These are phyloP conservation scores for Sthenelais limicola DNA, from an alignment of 2,888 invertebrate species.

Conservation along the genomic window DNA sequence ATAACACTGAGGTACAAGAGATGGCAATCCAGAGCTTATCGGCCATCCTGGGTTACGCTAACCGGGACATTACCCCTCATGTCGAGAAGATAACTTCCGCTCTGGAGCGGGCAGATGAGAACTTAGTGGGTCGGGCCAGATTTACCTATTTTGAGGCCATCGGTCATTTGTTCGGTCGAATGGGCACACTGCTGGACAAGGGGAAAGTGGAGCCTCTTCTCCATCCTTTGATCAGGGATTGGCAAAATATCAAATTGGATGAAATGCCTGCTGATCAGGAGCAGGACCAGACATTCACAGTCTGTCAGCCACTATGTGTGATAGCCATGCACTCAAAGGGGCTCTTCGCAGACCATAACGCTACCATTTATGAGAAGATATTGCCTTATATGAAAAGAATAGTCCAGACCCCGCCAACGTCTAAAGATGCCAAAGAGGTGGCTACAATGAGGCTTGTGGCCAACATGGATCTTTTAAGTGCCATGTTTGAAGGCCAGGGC, in stretches of 20 bases:
- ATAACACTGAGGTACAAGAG: conserved; percentile 45
- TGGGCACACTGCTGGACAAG: conserved; percentile 42
- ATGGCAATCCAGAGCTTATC: conserved; percentile 47
- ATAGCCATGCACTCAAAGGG: conserved; percentile 42
- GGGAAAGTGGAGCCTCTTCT: conserved; percentile 38
- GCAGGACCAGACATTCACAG: conserved; percentile 36
- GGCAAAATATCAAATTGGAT: conserved; percentile 40
- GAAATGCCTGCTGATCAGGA: neutral
- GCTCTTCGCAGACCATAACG: conserved; percentile 42
- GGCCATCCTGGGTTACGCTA: conserved; percentile 42
- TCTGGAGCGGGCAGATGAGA: conserved; percentile 25
- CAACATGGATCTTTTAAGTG: conserved; percentile 47
- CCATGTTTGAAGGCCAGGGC: conserved; percentile 51
- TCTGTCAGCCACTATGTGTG: conserved; percentile 50
- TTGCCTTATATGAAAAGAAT: conserved; percentile 27
- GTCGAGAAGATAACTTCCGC: conserved; percentile 40
- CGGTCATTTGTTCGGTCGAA: conserved; percentile 47
- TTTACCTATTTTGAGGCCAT: conserved; percentile 49
- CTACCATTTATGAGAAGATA: conserved; percentile 43
- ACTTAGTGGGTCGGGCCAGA: conserved; percentile 41
- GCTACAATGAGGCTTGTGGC: conserved; percentile 24
- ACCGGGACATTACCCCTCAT: conserved; percentile 45
- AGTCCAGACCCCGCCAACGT: neutral
- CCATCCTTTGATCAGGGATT: conserved; percentile 46
- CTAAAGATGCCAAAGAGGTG: conserved; percentile 2